Evolutionary conservation across 2,797 vertebrate genomes (phyloP), one percentile per base, ranked within the genome.

Genomic region (Peromyscus aztecus): DNA sequence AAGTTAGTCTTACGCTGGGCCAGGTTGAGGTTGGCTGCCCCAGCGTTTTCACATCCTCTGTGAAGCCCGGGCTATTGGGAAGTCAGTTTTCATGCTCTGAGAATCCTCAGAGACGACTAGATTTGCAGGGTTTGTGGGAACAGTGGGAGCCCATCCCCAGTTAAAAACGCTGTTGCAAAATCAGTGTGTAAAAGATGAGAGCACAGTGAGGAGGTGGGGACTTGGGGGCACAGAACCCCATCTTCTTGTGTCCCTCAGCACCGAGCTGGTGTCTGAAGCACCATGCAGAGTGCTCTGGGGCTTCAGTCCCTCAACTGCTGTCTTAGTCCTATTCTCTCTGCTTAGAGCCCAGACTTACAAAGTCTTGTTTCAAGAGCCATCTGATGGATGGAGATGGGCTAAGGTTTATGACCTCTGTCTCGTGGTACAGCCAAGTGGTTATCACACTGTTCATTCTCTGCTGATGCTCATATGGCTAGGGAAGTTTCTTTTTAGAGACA

Each of bases 351-450:
- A 2, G 6, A 65, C 40, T 21, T 29, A 61, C 21, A 71, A 34
- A 73, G 34, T 73, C 40, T 49, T 49, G 59, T 46, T 16, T 84
- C 23, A 46, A 65, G 24, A 52, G 3, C 37, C 23, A 19, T 82
- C 24, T 40, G 13, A 3, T 31, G 61, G 19, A 55, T 1, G 81
- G 77, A 89, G 69, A 75, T 29, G 59, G 63, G 9, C 9, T 16
- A 10, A 86, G 40, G 52, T 40, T n/a, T 75, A 67, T 46, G 69
- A 75, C 2, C 12, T 14, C 43, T 43, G 57, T 24, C 19, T 23
- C 2, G 16, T 0, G 2, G 46, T n/a, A 17, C 0, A 43, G 75
- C 24, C 19, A 17, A 43, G 14, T 23, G 83, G 4, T 34, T 9
- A 16, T 34, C 23, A 12, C 19, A 37, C 0, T 21, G 24, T 63